A percentile compares a stretch with the other conserved stretches of the same genome.
These are phyloP conservation scores for Diacarnus erythraeanus DNA, from an alignment of 37 sponge, comb jelly and placozoan species.

Conservation along the genomic window DNA sequence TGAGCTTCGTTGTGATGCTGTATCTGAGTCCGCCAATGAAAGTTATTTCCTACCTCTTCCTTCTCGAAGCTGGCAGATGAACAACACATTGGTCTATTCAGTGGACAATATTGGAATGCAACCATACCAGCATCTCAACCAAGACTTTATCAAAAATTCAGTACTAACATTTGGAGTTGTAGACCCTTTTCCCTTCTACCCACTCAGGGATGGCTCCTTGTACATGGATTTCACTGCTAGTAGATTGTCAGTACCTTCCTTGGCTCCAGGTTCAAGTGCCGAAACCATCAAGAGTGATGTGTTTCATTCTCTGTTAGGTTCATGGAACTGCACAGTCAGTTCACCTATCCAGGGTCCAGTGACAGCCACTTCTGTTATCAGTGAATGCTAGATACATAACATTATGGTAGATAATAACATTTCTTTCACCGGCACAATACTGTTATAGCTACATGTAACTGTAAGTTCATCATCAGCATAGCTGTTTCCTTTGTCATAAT, in stretches of 20 bases:
- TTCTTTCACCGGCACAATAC: too few species aligned
- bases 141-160: neutral
- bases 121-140: neutral
- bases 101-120: neutral
- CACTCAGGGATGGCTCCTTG: neutral
- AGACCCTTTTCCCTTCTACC: neutral
- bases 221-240: neutral
- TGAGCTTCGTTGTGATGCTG: neutral
- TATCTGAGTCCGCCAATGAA: neutral
- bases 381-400: constrained; percentile 1
- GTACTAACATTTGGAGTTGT: neutral
- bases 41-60: neutral
- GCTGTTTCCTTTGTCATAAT: too few species aligned
- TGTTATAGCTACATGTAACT: too few species aligned
- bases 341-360: neutral
- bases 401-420: too few species aligned
- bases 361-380: neutral
- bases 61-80: neutral
- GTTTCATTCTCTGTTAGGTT: neutral
- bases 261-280: neutral
- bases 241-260: neutral
- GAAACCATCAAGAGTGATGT: neutral
- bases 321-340: neutral
- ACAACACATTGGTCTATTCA: neutral
- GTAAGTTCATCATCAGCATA: too few species aligned